Percentiles rank a stretch among this genome's conserved stretches.
phyloP scores from a whole-genome alignment of 2,888 invertebrate genomes.

The Tenthredo distinguenda region DNA sequence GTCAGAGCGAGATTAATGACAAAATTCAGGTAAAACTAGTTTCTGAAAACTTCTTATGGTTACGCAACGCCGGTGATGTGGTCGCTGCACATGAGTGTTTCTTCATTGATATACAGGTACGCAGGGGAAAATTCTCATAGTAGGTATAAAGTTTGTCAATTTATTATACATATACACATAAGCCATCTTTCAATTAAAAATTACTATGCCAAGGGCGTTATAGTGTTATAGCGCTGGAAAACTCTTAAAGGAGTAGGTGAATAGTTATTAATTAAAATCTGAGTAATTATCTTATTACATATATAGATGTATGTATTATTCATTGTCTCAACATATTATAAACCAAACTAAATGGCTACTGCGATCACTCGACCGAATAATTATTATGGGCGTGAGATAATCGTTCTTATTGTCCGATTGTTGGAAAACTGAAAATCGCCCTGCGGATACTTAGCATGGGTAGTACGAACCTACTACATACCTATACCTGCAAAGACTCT shows the following conservation, averaged over 20 bases:
- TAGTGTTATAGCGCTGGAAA: slow-evolving; percentile 8
- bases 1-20: slow-evolving; percentile 16
- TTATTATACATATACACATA: not conserved
- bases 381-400: slow-evolving; percentile 51
- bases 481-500: not conserved
- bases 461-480: not conserved
- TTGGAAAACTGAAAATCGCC: slow-evolving; percentile 48
- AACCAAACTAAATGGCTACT: not conserved
- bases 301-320: not conserved
- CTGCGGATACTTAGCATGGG: not conserved
- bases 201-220: slow-evolving; percentile 48
- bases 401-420: slow-evolving; percentile 42
- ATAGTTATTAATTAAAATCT: slow-evolving; percentile 35
- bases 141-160: slow-evolving; percentile 34
- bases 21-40: slow-evolving; percentile 34
- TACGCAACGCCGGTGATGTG: slow-evolving; percentile 51
- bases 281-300: not conserved
- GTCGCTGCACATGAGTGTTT: slow-evolving; percentile 45
- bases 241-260: not conserved
- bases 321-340: slow-evolving; percentile 10
- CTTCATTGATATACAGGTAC: slow-evolving; percentile 27
- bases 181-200: slow-evolving; percentile 41
- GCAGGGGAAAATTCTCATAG: slow-evolving; percentile 33
- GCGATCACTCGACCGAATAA: slow-evolving; percentile 34
- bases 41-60: slow-evolving; percentile 1